Evolutionary conservation across 2,888 invertebrate genomes (phyloP).

Genomic region (Stictocephala bisonia): DNA sequence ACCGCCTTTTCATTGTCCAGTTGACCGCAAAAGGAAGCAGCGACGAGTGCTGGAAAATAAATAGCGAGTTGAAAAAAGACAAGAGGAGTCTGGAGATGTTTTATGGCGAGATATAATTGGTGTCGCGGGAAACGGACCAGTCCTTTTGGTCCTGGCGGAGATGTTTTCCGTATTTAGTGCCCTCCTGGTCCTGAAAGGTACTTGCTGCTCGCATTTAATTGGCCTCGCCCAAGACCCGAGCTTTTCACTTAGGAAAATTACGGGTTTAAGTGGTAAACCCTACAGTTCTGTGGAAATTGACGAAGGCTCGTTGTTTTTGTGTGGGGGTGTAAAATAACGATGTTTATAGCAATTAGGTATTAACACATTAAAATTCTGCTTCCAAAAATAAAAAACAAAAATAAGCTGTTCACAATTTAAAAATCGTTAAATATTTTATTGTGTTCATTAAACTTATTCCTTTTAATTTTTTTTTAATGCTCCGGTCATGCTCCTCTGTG

Average conservation of each 20-base stretch:
- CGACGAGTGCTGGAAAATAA: slow-evolving; percentile 43
- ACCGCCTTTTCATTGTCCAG: slow-evolving; percentile 37
- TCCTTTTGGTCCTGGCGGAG: slow-evolving; percentile 7
- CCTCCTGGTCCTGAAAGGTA: slow-evolving; percentile 19
- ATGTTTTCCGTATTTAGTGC: slow-evolving; percentile 36
- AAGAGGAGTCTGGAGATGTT: slow-evolving; percentile 40
- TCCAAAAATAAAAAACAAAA: no score
- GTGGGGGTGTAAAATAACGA: no score
- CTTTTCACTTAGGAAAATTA: neutral
- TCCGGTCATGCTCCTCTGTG: no score
- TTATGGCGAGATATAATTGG: slow-evolving; percentile 41
- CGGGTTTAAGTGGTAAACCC: no score
- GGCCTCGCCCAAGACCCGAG: slow-evolving; percentile 7
- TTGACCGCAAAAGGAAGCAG: slow-evolving; percentile 44
- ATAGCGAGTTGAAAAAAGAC: slow-evolving; percentile 44
- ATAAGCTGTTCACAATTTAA: no score
- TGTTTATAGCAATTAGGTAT: no score
- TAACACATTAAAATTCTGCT: no score
- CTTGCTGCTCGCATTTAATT: slow-evolving; percentile 21
- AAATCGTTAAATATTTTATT: no score
- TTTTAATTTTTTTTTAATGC: no score
- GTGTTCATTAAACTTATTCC: no score
- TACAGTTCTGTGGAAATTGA: no score
- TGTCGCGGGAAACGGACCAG: neutral
- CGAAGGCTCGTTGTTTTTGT: no score